These are phyloP conservation scores for Diphyllodes magnificus DNA, from an alignment of 2,113 vertebrate genomes.

Conservation along the genomic window DNA sequence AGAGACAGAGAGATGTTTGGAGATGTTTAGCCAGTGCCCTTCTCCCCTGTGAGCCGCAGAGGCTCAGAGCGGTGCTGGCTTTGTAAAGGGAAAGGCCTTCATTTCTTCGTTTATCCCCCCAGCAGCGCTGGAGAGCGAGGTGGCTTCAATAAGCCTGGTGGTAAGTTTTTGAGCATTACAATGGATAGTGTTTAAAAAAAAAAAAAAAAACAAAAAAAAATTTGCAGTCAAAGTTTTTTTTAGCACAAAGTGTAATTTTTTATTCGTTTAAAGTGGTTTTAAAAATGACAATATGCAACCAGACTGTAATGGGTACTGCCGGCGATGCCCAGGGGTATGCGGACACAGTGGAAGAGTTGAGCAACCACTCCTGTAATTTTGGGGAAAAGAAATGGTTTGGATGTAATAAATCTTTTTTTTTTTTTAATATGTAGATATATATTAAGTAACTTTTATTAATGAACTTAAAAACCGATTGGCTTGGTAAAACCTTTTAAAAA, in stretches of 20 bases:
- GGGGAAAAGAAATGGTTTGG: slow-evolving; percentile 65
- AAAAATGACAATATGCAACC: slow-evolving; percentile 67
- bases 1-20: slow-evolving; percentile 78
- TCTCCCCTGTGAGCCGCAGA: slow-evolving; percentile 90
- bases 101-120: slow-evolving; percentile 99
- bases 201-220: slow-evolving; percentile 51
- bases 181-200: slow-evolving; percentile 89
- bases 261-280: slow-evolving; percentile 74
- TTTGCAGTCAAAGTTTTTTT: slow-evolving; percentile 23
- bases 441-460: slow-evolving; percentile 42
- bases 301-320: slow-evolving; percentile 81
- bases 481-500: slow-evolving; percentile 33
- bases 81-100: slow-evolving; percentile 98
- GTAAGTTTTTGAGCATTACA: slow-evolving; percentile 99
- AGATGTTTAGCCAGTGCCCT: slow-evolving; percentile 91
- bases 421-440: background rate
- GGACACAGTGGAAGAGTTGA: slow-evolving; percentile 72
- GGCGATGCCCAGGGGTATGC: slow-evolving; percentile 80
- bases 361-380: slow-evolving; percentile 75
- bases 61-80: slow-evolving; percentile 96
- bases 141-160: slow-evolving; percentile 99
- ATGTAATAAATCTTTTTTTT: background rate
- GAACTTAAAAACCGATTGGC: slow-evolving; percentile 68
- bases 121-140: slow-evolving; percentile 99
- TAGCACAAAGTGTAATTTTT: slow-evolving; percentile 70